phyloP scores from a whole-genome alignment of 2,797 vertebrate genomes.

The Leptodactylus fallax region DNA sequence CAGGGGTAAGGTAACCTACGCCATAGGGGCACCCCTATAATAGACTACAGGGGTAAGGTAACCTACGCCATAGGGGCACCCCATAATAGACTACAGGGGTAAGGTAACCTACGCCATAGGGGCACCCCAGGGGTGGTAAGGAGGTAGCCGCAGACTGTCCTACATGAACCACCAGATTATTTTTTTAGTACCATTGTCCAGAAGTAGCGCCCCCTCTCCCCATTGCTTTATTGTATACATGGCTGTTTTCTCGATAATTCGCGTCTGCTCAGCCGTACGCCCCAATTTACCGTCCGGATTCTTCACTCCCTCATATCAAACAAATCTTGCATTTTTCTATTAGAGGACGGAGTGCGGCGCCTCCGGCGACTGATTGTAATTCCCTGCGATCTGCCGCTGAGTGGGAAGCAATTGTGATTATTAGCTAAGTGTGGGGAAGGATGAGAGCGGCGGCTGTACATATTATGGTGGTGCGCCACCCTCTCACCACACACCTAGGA shows the following conservation, averaged over 20 bases:
- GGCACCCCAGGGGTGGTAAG: too few species aligned
- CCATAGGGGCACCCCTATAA: too few species aligned
- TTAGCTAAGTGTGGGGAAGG: background rate
- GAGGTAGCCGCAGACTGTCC: too few species aligned
- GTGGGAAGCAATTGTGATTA: background rate
- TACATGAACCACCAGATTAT: background rate
- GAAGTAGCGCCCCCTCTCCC: background rate
- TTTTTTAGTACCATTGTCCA: too few species aligned
- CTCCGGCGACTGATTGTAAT: background rate
- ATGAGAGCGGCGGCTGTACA: background rate
- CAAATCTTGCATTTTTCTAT: slow-evolving; percentile 5
- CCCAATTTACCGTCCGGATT: background rate
- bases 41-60: too few species aligned
- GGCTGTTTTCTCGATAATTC: background rate
- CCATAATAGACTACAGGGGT: too few species aligned
- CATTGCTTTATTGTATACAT: background rate
- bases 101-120: too few species aligned
- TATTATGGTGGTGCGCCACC: background rate
- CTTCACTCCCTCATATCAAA: background rate
- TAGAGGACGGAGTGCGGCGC: slow-evolving; percentile 1
- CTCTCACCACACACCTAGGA: background rate
- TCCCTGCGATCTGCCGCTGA: slow-evolving; percentile 4
- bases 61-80: too few species aligned
- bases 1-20: too few species aligned
- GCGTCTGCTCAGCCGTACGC: background rate